Base-by-base conservation (phyloP, 2,113 vertebrate species). In the Columba livia region DNA sequence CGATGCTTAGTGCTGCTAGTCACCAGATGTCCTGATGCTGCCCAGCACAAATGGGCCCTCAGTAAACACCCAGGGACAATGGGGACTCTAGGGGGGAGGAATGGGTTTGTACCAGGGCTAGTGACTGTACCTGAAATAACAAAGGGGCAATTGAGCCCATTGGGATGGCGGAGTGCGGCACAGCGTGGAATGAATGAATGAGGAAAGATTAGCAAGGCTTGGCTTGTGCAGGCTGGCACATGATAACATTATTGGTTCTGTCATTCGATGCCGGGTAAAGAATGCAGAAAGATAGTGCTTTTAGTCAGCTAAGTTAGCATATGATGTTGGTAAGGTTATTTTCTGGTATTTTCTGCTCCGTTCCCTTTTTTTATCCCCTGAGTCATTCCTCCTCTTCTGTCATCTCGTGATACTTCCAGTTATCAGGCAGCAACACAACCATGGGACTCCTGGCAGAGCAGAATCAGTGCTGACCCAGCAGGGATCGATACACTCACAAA, bases 21-120 rank as follows among this genome's bases (percentile, higher is more conserved):
- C 97, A 91, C 90, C 93, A 95, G 92, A 79, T 94, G 96, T 79
- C 92, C 87, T 13, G 3, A 66, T 21, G 69, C 79, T n/a, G 42
- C 56, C 2, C 31, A 28, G 60, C 2, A 42, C 23, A 1, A 93
- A 56, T 1, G 65, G 2, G 2, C 77, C 91, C 90, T 2, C 89
- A 93, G 93, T 97, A 97, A 97, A 97, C 97, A 97, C 85, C 71
- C 15, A 1, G 72, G 80, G 79, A 97, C 97, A 97, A 97, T 89
- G 89, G 96, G 89, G 51, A 3, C 90, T 78, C 86, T 95, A 51
- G 85, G 81, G 90, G 88, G 91, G 80, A 38, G 69, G 65, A n/a
- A 51, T 23, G 96, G 71, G 77, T 34, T 89, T 96, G 97, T 97
- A 96, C 96, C 96, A 97, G 92, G 91, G 85, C 96, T 96, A 12